Percentiles rank a stretch among this genome's conserved stretches.
phyloP scores from a whole-genome alignment of 1,140 invertebrate genomes.

The Drosophila setifemur region DNA sequence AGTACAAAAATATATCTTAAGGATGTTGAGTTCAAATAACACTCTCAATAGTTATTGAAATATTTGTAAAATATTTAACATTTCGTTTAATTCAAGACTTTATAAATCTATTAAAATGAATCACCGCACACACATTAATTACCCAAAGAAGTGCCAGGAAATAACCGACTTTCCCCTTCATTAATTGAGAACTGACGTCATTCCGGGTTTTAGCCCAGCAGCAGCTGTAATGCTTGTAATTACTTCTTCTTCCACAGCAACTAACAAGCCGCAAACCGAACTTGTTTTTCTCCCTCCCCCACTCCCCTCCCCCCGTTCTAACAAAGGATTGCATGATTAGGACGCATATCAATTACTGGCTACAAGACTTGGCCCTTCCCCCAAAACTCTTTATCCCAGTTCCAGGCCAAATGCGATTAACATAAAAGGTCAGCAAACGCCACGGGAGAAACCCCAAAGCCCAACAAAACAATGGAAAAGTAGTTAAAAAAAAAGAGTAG shows the following conservation, averaged over 20 bases:
- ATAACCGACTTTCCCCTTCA: constrained; percentile 18
- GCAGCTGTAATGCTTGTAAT: constrained; percentile 25
- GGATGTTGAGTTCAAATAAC: too few species aligned
- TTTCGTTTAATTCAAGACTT: too few species aligned
- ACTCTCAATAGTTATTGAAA: too few species aligned
- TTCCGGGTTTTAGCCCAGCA: background rate
- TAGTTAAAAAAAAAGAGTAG: constrained; percentile 64
- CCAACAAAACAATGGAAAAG: constrained; percentile 45
- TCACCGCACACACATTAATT: constrained; percentile 7
- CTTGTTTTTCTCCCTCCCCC: too few species aligned
- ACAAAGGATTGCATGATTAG: constrained; percentile 77
- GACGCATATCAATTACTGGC: constrained; percentile 77
- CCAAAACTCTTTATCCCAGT: background rate
- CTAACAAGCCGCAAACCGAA: constrained; percentile 34
- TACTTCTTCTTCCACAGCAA: constrained; percentile 31
- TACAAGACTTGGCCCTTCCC: constrained; percentile 54
- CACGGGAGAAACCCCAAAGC: background rate
- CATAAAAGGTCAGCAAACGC: constrained; percentile 71
- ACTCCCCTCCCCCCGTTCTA: too few species aligned
- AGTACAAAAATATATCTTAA: too few species aligned
- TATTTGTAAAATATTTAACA: too few species aligned
- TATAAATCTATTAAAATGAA: constrained; percentile 13
- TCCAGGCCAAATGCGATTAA: constrained; percentile 67
- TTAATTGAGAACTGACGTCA: constrained; percentile 37
- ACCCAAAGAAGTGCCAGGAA: constrained; percentile 15